Percentiles rank a stretch among this genome's conserved stretches.
Conservation (phyloP, 2,888 invertebrate species). For the Pimpla rufipes region DNA sequence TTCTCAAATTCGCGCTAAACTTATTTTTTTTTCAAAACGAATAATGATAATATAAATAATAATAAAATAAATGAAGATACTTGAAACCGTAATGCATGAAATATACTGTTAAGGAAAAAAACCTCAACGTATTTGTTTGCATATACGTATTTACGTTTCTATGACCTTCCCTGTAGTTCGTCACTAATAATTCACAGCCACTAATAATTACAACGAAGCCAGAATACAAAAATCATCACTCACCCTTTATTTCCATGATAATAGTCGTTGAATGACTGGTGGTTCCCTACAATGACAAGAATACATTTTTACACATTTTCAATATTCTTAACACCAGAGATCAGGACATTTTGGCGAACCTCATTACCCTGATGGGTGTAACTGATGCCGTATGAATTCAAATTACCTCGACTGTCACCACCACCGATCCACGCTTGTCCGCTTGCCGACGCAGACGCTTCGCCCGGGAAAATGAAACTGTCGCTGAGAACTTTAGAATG, state of each 20-base stretch:
- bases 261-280: conserved; percentile 18
- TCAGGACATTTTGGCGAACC: not conserved
- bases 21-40: no score
- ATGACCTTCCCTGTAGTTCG: no score
- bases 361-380: not conserved
- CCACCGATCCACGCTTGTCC: conserved; percentile 18
- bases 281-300: not conserved
- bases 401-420: conserved; percentile 24
- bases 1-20: no score
- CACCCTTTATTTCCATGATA: conserved; percentile 44
- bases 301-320: not conserved
- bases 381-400: not conserved
- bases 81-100: no score
- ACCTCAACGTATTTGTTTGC: no score
- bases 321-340: not conserved
- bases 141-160: no score
- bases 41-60: no score
- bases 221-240: conserved; percentile 25
- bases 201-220: not conserved
- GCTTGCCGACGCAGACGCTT: not conserved
- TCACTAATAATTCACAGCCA: not conserved
- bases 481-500: conserved; percentile 31
- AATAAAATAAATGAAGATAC: no score
- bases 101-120: no score
- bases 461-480: conserved; percentile 58